Evolutionary conservation across 2,113 vertebrate genomes (phyloP), one percentile per base, ranked within the genome.

Genomic region (Desmodus rotundus): DNA sequence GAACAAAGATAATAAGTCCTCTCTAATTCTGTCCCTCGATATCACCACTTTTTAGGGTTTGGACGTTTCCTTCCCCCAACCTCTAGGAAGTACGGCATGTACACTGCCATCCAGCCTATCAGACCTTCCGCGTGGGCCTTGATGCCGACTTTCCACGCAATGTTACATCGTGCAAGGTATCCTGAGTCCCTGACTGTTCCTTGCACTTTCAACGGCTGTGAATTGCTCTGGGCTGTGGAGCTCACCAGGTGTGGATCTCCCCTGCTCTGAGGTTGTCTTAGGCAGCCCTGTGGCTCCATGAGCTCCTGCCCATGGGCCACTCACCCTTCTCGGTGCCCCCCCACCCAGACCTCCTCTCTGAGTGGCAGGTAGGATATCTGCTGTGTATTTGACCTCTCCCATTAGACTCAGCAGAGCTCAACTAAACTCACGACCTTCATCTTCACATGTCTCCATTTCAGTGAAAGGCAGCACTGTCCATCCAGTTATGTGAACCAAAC

Each of bases 241-340:
- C 28, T 14, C 61, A 31, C 61, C 11, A 5, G 4, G 28, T 63
- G 26, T 63, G 61, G 10, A 0, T 15, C 26, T 31, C 5, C 28
- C 28, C 22, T 19, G 6, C 26, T 68, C 50, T 0, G 1, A 76
- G 83, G 19, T 15, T 1, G 3, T 12, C 78, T 63, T 22, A 4
- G 14, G 52, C 1, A 0, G 22, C 72, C 17, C 52, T 6, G 0
- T 14, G 17, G 38, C 63, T 38, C 63, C 63, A 6, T 3, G 4
- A 52, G 45, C 74, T 47, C 65, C 73, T 36, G 36, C 54, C 6
- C 0, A 24, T 38, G 6, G 73, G 45, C n/a, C 72, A 41, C 65
- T 47, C 15, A 1, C 10, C 24, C 36, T 20, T 26, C 12, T 56
- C 24, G 19, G 13, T 47, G 28, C 17, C 20, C 2, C 7, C 7